phyloP scores from a whole-genome alignment of 2,888 invertebrate genomes.

The Chaetogeoica ovagalla region DNA sequence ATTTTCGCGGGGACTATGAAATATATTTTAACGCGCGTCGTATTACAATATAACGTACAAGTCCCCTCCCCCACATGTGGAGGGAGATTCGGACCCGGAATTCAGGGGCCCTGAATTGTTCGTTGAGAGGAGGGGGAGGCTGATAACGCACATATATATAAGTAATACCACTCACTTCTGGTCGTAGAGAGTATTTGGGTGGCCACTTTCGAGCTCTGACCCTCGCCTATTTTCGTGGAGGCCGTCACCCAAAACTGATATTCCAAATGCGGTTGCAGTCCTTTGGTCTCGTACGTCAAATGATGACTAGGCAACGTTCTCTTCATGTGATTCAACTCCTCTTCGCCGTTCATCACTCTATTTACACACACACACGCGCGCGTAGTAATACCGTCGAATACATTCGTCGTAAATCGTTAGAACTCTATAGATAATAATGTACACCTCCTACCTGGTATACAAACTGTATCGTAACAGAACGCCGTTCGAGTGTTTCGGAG shows the following conservation, averaged over 20 bases:
- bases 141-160: no score
- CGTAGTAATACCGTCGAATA: no score
- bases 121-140: no score
- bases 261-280: conserved; percentile 70
- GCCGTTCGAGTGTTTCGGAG: conserved; percentile 76
- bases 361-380: background rate
- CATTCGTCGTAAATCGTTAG: no score
- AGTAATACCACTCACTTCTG: conserved; percentile 60
- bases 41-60: background rate
- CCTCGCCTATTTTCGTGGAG: conserved; percentile 76
- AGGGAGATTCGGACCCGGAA: no score
- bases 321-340: conserved; percentile 72
- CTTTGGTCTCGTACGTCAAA: conserved; percentile 70
- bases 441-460: conserved; percentile 66
- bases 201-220: conserved; percentile 71
- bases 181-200: conserved; percentile 68
- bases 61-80: no score
- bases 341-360: conserved; percentile 69
- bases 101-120: no score
- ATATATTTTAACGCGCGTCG: no score
- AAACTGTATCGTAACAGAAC: conserved; percentile 75
- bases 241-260: conserved; percentile 81
- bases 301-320: conserved; percentile 69
- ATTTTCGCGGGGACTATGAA: conserved; percentile 68
- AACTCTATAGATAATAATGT: no score